Evolutionary conservation across 2,113 vertebrate species (phyloP), one percentile per base, ranked within the genome.

Genomic region (Nansenia antarctica): DNA sequence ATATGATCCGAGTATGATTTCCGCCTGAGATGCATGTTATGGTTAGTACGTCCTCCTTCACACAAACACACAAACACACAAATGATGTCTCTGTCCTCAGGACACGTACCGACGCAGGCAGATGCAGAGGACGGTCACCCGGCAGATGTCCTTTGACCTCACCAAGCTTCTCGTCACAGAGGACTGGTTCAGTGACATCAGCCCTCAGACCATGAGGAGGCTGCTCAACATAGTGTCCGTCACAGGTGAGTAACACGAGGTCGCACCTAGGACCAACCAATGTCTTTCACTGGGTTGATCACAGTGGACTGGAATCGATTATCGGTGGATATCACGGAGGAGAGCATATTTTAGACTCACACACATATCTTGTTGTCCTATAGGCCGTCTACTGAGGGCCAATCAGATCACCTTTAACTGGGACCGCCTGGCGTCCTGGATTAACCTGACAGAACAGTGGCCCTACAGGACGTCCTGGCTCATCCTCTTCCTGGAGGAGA

Each of bases 381-480:
- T 77, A 96, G 97, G 98, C 35, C 92, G 98, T 45, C 89, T 99
- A 57, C 82, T 99, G 69, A 88, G 98, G 87, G 98, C 98, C 83
- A 99, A 99, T 91, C 98, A 99, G 91, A 99, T 99, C 80, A 92
- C 73, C 12, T 99, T 99, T 74, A 98, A 93, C 67, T 99, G 98
- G 98, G 98, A 99, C 74, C 93, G 97, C 2, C 91, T 99, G 75
- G 98, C 96, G 0, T 97, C 96, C 5, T 99, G 98, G 98, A 99
- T 99, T 90, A 98, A 98, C 86, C 91, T 99, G 69, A 99, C 98
- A 0, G 98, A 99, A 82, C 96, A 98, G 88, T 99, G 98, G 98
- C 98, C 98, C 0, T 99, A 99, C 70, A 92, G 98, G 24, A 99
- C 96, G 0, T 99, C 98, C 0, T 99, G 98, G 98, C 92, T 99